A percentile compares a stretch with the other conserved stretches of the same genome.
phyloP scores from a whole-genome alignment of 37 sponge, comb jelly and placozoan genomes.

The Ephydatia muelleri region DNA sequence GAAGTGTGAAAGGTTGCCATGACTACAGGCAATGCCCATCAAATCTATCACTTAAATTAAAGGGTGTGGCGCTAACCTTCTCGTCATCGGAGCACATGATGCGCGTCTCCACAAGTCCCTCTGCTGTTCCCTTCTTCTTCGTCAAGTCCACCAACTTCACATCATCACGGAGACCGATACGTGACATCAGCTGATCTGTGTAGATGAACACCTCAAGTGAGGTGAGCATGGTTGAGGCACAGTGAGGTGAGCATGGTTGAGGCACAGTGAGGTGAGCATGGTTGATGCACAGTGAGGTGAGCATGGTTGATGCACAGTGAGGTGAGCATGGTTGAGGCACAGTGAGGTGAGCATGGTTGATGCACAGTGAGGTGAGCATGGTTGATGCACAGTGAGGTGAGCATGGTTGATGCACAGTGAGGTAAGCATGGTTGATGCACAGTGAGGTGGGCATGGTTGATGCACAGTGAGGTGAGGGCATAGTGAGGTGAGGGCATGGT shows the following conservation, averaged over 20 bases:
- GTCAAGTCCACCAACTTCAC: slow-evolving; percentile 81
- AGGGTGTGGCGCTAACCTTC: slow-evolving; percentile 43
- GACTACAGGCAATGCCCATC: background rate
- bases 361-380: too few species aligned
- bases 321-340: too few species aligned
- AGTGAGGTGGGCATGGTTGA: too few species aligned
- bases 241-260: background rate
- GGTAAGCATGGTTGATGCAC: too few species aligned
- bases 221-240: background rate
- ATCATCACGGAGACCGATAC: slow-evolving; percentile 53
- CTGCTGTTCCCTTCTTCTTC: slow-evolving; percentile 65
- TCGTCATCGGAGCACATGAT: slow-evolving; percentile 86
- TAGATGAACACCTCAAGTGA: background rate
- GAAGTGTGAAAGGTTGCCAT: background rate
- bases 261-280: background rate
- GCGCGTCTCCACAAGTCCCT: slow-evolving; percentile 80
- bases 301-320: background rate
- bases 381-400: too few species aligned
- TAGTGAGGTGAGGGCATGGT: too few species aligned
- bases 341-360: too few species aligned
- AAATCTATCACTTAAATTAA: too few species aligned
- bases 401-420: too few species aligned
- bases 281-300: background rate
- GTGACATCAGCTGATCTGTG: slow-evolving; percentile 67
- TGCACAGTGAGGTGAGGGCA: too few species aligned